A percentile compares a stretch with the other conserved stretches of the same genome.
Evolutionary conservation across 2,888 invertebrate genomes (phyloP).

Genomic region (Dryocosmus kuriphilus): DNA sequence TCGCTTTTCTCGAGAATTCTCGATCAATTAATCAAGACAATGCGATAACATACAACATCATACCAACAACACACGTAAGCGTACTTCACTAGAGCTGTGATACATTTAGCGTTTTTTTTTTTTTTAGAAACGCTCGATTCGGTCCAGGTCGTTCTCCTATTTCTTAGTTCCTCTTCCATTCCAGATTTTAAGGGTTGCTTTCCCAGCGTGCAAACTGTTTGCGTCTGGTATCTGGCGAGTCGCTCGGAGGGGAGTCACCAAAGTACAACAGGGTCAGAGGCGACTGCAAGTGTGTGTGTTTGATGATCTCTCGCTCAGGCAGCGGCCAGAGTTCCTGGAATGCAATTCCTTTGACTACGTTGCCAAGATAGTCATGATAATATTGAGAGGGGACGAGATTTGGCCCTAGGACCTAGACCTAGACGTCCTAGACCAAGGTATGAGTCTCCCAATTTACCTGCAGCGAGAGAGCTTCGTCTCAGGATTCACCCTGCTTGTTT

Average conservation of each 20-base stretch:
- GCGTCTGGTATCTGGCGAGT: conserved; percentile 79
- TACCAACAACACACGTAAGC: conserved; percentile 74
- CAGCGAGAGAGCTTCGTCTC: conserved; percentile 85
- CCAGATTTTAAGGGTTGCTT: conserved; percentile 69
- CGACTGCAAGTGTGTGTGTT: conserved; percentile 84
- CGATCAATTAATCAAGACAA: conserved; percentile 56
- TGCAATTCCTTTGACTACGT: conserved; percentile 47
- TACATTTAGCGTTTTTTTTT: conserved; percentile 59
- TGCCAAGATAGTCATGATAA: conserved; percentile 26
- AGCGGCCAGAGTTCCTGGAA: conserved; percentile 81
- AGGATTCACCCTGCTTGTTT: conserved; percentile 84
- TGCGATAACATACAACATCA: conserved; percentile 68
- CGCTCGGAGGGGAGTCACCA: conserved; percentile 79
- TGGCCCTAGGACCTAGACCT: conserved; percentile 22
- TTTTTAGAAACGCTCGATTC: conserved; percentile 65
- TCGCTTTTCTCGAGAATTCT: conserved; percentile 47
- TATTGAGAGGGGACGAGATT: conserved; percentile 18
- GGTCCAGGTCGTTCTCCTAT: neutral
- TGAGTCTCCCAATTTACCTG: conserved; percentile 78
- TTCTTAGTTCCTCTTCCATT: conserved; percentile 8
- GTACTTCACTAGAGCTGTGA: conserved; percentile 63
- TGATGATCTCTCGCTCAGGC: conserved; percentile 84
- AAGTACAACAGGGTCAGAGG: conserved; percentile 81
- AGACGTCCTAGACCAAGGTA: conserved; percentile 22
- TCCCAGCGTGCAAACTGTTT: conserved; percentile 75